These are phyloP conservation scores for Parnassius mnemosyne DNA, from an alignment of 2,888 invertebrate species.

Conservation along the genomic window DNA sequence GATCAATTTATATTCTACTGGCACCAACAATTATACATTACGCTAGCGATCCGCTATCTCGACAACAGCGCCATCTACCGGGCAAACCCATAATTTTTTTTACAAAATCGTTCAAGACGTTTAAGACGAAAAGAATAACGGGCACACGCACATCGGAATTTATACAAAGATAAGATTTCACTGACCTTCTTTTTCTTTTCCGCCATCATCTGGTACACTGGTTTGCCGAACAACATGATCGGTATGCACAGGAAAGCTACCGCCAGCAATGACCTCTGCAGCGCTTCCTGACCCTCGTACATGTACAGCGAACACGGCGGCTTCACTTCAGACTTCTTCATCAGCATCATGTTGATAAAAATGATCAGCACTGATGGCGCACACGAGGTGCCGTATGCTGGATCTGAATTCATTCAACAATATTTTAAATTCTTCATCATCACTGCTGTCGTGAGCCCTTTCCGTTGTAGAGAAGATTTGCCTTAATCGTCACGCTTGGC, in stretches of 20 bases:
- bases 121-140: no score
- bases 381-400: constrained; percentile 73
- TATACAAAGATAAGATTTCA: background rate
- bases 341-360: constrained; percentile 90
- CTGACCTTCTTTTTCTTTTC: constrained; percentile 62
- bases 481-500: no score
- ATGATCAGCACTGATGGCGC: constrained; percentile 90
- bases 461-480: no score
- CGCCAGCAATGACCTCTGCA: constrained; percentile 84
- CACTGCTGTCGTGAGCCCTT: no score
- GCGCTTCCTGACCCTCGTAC: constrained; percentile 78
- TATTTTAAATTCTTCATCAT: no score
- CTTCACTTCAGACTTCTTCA: constrained; percentile 69
- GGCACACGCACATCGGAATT: no score
- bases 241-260: constrained; percentile 87
- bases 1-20: no score
- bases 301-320: constrained; percentile 79
- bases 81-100: no score
- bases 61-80: no score
- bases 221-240: constrained; percentile 89
- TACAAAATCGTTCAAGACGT: no score
- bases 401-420: constrained; percentile 45
- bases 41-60: no score
- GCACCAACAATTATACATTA: no score
- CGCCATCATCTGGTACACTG: constrained; percentile 81